Conservation (phyloP, 2,113 vertebrate species). For the Phrynosoma platyrhinos region DNA sequence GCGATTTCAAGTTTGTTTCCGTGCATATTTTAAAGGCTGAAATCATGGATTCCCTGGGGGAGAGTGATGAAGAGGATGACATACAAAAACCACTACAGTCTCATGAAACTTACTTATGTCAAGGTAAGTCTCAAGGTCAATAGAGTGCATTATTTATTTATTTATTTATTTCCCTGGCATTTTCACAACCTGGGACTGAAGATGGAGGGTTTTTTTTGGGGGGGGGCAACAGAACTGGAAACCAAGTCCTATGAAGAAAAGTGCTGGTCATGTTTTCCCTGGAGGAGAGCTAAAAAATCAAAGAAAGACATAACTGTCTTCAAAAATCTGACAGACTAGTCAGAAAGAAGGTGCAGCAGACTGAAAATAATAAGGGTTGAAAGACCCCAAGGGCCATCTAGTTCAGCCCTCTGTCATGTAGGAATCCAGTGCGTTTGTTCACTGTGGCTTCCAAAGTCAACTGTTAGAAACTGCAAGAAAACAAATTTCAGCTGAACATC, state of each 20-base stretch:
- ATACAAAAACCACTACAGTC: slow-evolving; percentile 19
- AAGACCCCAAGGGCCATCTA: too few species aligned
- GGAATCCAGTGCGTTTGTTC: too few species aligned
- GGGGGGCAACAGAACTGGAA: neutral
- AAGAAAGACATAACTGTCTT: neutral
- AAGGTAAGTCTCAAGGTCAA: slow-evolving; percentile 2
- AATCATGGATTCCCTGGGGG: slow-evolving; percentile 23
- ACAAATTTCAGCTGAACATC: too few species aligned
- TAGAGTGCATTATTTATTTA: too few species aligned
- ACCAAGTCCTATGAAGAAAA: neutral
- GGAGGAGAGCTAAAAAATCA: neutral
- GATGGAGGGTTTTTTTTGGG: neutral
- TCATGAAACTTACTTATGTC: slow-evolving; percentile 36
- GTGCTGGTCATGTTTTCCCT: neutral
- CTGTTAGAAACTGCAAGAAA: too few species aligned
- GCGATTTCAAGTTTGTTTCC: neutral
- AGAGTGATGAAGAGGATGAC: slow-evolving; percentile 30
- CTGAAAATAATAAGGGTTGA: too few species aligned
- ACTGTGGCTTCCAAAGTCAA: too few species aligned
- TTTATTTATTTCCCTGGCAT: neutral
- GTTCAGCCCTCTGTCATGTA: too few species aligned
- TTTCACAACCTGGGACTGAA: neutral
- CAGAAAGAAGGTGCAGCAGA: neutral
- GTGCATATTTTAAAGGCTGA: neutral
- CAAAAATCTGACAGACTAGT: neutral